phyloP scores from a whole-genome alignment of 2,888 invertebrate genomes.

The Agrypnus murinus region DNA sequence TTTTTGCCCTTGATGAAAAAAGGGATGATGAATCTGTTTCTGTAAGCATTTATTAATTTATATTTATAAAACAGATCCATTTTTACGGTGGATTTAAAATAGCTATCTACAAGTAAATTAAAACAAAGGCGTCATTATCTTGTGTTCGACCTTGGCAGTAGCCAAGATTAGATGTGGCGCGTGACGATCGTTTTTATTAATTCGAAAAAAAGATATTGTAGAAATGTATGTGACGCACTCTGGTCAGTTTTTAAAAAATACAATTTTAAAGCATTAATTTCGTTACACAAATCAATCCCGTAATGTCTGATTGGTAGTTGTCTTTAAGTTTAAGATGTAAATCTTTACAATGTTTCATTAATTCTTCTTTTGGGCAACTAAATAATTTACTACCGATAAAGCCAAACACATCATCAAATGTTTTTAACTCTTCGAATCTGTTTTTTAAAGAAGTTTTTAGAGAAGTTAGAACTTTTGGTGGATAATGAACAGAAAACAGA shows the following conservation, averaged over 20 bases:
- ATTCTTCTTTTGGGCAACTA: conserved; percentile 12
- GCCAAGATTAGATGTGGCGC: too few relatives aligned
- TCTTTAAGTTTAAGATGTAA: conserved; percentile 45
- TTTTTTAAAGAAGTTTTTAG: conserved; percentile 43
- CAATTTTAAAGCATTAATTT: conserved; percentile 24
- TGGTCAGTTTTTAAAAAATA: conserved; percentile 42
- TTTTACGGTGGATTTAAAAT: too few relatives aligned
- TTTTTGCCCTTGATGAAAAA: too few relatives aligned
- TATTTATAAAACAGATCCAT: too few relatives aligned
- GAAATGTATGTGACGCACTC: conserved; percentile 44
- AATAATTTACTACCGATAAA: conserved; percentile 38
- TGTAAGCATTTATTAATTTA: too few relatives aligned
- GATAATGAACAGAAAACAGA: conserved; percentile 59
- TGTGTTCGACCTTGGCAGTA: too few relatives aligned
- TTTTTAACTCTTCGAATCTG: conserved; percentile 49
- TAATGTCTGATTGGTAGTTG: conserved; percentile 44
- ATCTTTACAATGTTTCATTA: conserved; percentile 34
- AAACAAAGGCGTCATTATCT: too few relatives aligned
- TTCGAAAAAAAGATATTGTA: too few relatives aligned
- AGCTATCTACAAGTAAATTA: too few relatives aligned
- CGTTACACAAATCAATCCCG: conserved; percentile 49
- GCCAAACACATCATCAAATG: conserved; percentile 38
- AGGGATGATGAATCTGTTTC: too few relatives aligned
- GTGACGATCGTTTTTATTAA: too few relatives aligned
- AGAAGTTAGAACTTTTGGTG: conserved; percentile 51